A percentile compares a stretch with the other conserved stretches of the same genome.
Conservation (phyloP, 1,140 invertebrate genomes). For the Brachionus plicatilis region DNA sequence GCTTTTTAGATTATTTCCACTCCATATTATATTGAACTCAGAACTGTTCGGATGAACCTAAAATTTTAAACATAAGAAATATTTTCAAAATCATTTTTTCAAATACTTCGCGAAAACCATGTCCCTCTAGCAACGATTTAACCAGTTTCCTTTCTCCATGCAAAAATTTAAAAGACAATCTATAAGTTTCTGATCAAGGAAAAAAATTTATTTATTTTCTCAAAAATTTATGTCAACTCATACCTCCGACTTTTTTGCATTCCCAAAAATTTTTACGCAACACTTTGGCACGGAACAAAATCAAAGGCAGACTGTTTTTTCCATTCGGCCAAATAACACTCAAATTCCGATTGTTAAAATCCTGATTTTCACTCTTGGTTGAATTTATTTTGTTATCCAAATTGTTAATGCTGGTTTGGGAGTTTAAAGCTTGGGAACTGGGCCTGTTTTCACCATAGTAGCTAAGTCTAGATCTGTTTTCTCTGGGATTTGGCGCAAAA, state of each 20-base stretch:
- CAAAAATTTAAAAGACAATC: constrained; percentile 54
- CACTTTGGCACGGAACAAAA: constrained; percentile 49
- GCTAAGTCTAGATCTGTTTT: not conserved
- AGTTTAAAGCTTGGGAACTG: not conserved
- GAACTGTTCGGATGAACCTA: constrained; percentile 59
- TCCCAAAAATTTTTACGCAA: constrained; percentile 47
- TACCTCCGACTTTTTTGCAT: constrained; percentile 51
- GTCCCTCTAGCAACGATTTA: constrained; percentile 48
- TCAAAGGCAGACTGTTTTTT: constrained; percentile 49
- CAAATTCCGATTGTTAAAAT: constrained; percentile 18
- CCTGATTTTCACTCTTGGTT: not conserved
- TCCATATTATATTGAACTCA: constrained; percentile 83
- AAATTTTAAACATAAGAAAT: not conserved
- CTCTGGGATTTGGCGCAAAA: constrained; percentile 17
- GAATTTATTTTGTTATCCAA: not conserved
- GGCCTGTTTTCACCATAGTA: not conserved
- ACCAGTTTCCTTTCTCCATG: constrained; percentile 53
- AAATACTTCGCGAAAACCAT: constrained; percentile 55
- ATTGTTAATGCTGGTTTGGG: not conserved
- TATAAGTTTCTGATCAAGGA: constrained; percentile 49
- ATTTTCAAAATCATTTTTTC: not conserved
- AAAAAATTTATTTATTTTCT: constrained; percentile 13
- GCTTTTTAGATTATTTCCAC: constrained; percentile 80
- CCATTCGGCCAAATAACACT: constrained; percentile 50
- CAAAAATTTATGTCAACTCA: constrained; percentile 9